Base-by-base conservation (phyloP, 2,888 invertebrate species). In the Drosophila sordidapex region DNA sequence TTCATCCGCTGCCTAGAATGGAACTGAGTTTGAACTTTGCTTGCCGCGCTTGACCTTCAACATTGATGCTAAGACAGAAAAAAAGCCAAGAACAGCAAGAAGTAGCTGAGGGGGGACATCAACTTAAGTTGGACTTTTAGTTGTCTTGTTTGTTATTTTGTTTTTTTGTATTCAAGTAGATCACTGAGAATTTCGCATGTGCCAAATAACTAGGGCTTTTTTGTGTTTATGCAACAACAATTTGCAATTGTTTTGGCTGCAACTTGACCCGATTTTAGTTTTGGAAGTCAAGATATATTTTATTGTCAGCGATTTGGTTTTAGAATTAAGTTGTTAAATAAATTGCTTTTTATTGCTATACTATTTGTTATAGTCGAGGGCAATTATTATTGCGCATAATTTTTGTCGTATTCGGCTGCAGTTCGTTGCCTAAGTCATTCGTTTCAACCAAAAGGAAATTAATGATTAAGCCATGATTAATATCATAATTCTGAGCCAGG, bases 121-220 rank as follows among this genome's bases (percentile, higher is more conserved):
- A 29, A 46, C 54, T 72, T 35, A 65, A 70, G 65, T 72, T 66
- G 40, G 25, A 36, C 29, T 53, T 59, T 57, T 63, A 49, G 54
- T 33, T 61, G 43, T 40, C 60, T 60, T 63, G 62, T 60, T 60
- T 52, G 36, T 36, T 31, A 13, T 15, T 70, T 54, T 31, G 6
- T 21, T 27, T 21, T 70, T 54, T 59, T 64, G 46, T 75, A 76
- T 88, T 79, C 76, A 83, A 89, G 78, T 75, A 76, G 85, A 84
- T 72, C 88, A 88, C 79, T 85, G 81, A 66, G 86, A 88, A 85
- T 85, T 88, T 88, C 85, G 89, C 85, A 85, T 85, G 87, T 85
- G 87, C 85, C 83, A 81, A 83, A 88, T 79, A 83, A 73, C 73
- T 86, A 79, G 87, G 81, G 83, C 86, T 76, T 68, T 78, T 27